Evolutionary conservation across 1,140 invertebrate genomes (phyloP).

Genomic region (Aphis craccivora): DNA sequence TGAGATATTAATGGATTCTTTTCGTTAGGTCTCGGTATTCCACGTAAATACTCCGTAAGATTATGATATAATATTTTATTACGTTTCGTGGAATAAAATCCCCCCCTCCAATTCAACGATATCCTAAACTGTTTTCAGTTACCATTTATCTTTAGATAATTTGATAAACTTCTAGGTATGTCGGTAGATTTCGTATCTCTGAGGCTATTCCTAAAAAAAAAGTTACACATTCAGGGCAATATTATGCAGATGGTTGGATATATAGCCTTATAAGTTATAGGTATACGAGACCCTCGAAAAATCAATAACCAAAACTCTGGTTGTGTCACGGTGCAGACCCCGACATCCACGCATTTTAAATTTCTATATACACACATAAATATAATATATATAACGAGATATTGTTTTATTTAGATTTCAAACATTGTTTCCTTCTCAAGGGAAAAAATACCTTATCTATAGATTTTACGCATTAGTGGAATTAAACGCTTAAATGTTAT

Average conservation of each 20-base stretch:
- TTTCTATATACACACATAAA: neutral
- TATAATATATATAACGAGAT: neutral
- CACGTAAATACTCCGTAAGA: neutral
- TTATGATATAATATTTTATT: neutral
- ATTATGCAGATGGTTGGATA: neutral
- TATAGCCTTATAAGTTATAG: too few relatives aligned
- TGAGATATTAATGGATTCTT: constrained; percentile 21
- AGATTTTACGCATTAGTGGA: neutral
- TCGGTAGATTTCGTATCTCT: neutral
- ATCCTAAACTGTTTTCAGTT: neutral
- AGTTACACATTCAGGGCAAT: neutral
- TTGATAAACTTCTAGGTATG: neutral
- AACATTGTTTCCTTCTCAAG: neutral
- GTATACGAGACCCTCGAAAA: neutral
- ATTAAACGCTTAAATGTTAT: neutral
- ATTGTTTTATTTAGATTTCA: neutral
- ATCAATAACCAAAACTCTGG: neutral
- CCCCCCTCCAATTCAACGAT: neutral
- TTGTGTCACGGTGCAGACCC: neutral
- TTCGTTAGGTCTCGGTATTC: neutral
- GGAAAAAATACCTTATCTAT: neutral
- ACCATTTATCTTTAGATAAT: neutral
- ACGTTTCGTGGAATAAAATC: neutral
- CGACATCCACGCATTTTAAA: neutral
- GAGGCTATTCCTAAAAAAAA: neutral